Evolutionary conservation across 2,797 vertebrate genomes (phyloP), one percentile per base, ranked within the genome.

Genomic region (Anguilla marmorata): DNA sequence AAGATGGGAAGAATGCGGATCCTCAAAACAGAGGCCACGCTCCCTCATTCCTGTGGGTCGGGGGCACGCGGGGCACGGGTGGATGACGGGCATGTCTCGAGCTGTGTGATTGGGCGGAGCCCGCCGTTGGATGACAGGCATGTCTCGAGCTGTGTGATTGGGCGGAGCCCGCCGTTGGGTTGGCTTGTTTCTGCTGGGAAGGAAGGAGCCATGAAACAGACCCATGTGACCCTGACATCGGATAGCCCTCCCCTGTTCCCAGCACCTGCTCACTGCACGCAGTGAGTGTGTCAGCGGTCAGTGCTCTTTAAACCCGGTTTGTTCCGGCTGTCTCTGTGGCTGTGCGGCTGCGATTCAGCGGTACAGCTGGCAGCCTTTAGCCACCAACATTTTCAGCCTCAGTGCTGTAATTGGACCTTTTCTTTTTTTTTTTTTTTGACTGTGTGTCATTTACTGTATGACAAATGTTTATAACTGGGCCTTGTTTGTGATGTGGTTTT

Each of bases 151-250:
- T 4, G 27, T 56, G 9, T 3, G 24, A 16, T 5, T 21, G 27
- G 80, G 41, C 48, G 48, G 12, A 14, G n/a, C 82, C 48, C 4
- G n/a, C 11, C 8, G 7, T 83, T 12, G 12, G 21, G 16, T 83
- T 37, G 60, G 69, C 86, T 50, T 89, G 87, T 91, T 89, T 87
- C 60, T 66, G 21, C 87, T 84, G 41, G 56, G 66, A 85, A 60
- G 58, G 89, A 91, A 91, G 89, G 88, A 86, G 87, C 85, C 72
- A n/a, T 90, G 88, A 90, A 90, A 89, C 86, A 21, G 83, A 69
- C 76, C 87, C 91, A 87, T 89, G 88, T 89, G 90, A 60, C 86
- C 24, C 63, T 87, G 90, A 91, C 86, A 86, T 86, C 58, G 76
- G 85, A 87, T 88, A 86, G n/a, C 56, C 3, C 24, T 30, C 30